phyloP scores from a whole-genome alignment of 2,797 vertebrate species.

The Chiloscyllium punctatum region DNA sequence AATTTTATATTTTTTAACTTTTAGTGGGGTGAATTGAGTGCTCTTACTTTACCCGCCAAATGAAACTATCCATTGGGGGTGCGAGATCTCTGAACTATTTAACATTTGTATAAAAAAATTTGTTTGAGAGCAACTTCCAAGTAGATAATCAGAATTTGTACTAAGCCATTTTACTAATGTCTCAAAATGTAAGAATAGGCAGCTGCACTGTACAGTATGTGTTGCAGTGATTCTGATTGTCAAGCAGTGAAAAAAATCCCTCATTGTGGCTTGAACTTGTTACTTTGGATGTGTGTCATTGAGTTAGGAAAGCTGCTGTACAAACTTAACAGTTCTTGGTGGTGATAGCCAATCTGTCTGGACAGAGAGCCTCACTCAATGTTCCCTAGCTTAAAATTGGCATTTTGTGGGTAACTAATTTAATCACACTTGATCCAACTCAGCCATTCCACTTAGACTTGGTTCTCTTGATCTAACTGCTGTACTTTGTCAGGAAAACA shows the following conservation, averaged over 20 bases:
- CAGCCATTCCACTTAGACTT: too few relatives aligned
- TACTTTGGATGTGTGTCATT: not conserved
- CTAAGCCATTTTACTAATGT: not conserved
- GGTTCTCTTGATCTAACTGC: too few relatives aligned
- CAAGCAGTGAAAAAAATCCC: not conserved
- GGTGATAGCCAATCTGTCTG: too few relatives aligned
- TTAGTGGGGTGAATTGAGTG: not conserved
- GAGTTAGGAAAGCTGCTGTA: too few relatives aligned
- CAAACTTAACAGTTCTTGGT: too few relatives aligned
- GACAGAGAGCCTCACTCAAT: too few relatives aligned
- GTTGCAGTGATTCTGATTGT: not conserved
- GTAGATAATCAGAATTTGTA: not conserved
- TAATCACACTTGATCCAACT: too few relatives aligned
- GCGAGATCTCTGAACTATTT: not conserved
- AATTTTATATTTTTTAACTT: not conserved
- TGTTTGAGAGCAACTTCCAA: not conserved
- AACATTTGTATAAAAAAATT: not conserved
- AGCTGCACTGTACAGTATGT: not conserved
- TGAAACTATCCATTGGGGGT: not conserved
- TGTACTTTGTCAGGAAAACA: too few relatives aligned
- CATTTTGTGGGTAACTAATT: too few relatives aligned
- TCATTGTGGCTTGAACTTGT: not conserved
- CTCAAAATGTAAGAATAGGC: not conserved
- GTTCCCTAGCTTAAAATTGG: too few relatives aligned
- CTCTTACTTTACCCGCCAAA: too few relatives aligned